Percentiles rank a stretch among this genome's conserved stretches.
Evolutionary conservation across 2,113 vertebrate species (phyloP).

Genomic region (Indri indri): DNA sequence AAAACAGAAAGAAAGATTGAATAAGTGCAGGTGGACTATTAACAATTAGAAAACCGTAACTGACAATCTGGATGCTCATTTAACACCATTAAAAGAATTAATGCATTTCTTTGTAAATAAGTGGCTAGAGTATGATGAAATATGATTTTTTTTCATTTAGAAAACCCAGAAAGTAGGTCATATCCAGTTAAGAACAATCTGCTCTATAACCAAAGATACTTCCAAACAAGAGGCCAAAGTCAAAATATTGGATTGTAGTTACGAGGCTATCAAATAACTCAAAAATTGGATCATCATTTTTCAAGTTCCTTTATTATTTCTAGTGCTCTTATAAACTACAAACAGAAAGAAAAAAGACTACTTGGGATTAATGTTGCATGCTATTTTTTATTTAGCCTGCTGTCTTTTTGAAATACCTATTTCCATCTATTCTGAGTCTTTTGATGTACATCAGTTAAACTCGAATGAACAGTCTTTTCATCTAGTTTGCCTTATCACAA

Average conservation of each 20-base stretch:
- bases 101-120: constrained; percentile 44
- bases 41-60: background rate
- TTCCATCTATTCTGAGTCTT: constrained; percentile 40
- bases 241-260: background rate
- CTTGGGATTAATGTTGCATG: background rate
- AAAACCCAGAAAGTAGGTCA: constrained; percentile 30
- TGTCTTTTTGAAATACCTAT: constrained; percentile 40
- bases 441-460: constrained; percentile 55
- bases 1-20: constrained; percentile 40
- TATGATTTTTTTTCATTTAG: constrained; percentile 1
- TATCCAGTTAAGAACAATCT: constrained; percentile 33
- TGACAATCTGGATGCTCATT: background rate
- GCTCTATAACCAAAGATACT: background rate
- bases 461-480: constrained; percentile 28
- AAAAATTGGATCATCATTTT: background rate
- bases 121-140: background rate
- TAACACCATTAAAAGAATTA: constrained; percentile 38
- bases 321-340: background rate
- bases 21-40: constrained; percentile 49
- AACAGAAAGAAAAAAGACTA: background rate
- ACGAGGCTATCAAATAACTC: constrained; percentile 39
- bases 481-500: constrained; percentile 37
- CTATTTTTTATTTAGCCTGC: constrained; percentile 29
- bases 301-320: background rate
- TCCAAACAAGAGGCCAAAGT: constrained; percentile 41